phyloP scores from a whole-genome alignment of 2,113 vertebrate species.

The Poeciliopsis retropinna region DNA sequence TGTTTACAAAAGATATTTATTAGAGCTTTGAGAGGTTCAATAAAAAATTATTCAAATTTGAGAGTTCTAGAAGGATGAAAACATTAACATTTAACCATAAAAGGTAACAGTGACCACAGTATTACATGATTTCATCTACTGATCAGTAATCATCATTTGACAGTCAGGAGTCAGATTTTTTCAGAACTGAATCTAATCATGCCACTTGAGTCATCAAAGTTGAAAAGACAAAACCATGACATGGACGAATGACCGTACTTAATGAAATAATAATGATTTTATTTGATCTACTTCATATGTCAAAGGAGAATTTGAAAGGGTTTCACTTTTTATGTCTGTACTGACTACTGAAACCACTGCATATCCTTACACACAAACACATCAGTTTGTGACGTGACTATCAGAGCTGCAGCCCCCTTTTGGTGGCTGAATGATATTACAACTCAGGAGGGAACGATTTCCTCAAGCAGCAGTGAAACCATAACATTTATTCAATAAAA shows the following conservation, averaged over 20 bases:
- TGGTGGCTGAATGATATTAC: too few relatives aligned
- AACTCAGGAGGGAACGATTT: too few relatives aligned
- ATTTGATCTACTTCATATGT: background rate
- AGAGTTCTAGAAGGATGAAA: background rate
- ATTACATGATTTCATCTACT: too few relatives aligned
- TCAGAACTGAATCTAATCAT: background rate
- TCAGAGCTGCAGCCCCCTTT: too few relatives aligned
- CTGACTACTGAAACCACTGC: background rate
- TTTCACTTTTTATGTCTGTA: background rate
- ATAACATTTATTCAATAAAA: background rate
- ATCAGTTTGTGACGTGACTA: background rate
- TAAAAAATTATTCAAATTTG: background rate
- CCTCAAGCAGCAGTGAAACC: background rate
- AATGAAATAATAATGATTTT: background rate
- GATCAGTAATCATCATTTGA: background rate
- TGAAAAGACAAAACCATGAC: too few relatives aligned
- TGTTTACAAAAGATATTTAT: background rate
- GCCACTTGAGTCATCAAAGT: too few relatives aligned
- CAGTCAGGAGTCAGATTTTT: background rate
- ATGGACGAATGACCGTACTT: too few relatives aligned
- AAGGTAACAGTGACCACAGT: background rate
- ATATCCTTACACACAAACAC: background rate
- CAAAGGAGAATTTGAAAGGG: background rate
- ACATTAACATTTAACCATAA: background rate
- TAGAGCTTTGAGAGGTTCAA: background rate